Evolutionary conservation across 2,888 invertebrate genomes (phyloP), one percentile per base, ranked within the genome.

Genomic region (Heliconius hortense): DNA sequence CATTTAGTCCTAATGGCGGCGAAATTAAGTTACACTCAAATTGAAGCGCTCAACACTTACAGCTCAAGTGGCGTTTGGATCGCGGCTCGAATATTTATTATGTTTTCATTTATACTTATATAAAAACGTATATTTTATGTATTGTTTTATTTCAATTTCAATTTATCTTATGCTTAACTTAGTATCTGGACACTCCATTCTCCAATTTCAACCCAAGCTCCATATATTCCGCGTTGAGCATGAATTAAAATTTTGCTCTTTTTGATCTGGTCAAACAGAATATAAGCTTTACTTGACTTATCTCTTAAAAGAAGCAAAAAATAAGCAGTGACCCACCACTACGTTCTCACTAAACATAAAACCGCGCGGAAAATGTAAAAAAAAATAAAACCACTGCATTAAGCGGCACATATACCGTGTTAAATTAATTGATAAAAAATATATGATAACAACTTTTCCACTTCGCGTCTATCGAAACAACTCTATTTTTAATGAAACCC

Each of bases 1-100:
- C 88, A 90, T 90, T 89, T 88, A 86, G 80, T 83, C 80, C 84
- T 89, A 90, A 92, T 91, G 90, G 89, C 78, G 81, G 82, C 80
- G 81, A 90, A 91, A 92, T 92, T 89, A 89, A 91, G 86, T 92
- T 90, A 90, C 85, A 88, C 85, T 87, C 84, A 87, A 88, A 86
- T 85, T 84, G 84, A 73, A 76, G 77, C 76, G 70, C 74, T 75
- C 70, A 74, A 74, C 69, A 78, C 69, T 76, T 73, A 76, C 70
- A 56, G 63, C 35, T 73, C 39, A 62, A 62, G 73, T 72, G 75
- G 72, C 73, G 70, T 71, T 75, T 56, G 56, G 28, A 69, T 69
- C 69, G 31, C 13, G 31, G 69, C 31, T 24, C 66, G 43, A 66
- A 66, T 66, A 43, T 43, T 66, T 66, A 66, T 43, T n/a, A 35